phyloP scores from a whole-genome alignment of 2,888 invertebrate genomes.

The Lysandra coridon region DNA sequence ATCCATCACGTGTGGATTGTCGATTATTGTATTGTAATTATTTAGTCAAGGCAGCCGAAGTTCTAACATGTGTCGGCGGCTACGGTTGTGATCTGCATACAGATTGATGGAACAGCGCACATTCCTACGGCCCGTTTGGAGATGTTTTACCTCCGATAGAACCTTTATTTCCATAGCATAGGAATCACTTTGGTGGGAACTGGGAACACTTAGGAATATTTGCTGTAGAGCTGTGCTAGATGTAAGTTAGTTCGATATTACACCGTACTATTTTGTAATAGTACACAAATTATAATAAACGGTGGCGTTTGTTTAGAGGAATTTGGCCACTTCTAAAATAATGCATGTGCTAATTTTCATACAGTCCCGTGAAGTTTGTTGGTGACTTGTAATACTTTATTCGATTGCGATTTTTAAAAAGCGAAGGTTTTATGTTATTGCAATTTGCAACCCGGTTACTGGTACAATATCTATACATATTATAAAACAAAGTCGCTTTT shows the following conservation, averaged over 20 bases:
- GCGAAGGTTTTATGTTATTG: too few relatives aligned
- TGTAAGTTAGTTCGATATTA: background rate
- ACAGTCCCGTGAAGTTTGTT: background rate
- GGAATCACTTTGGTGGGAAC: background rate
- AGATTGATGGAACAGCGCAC: conserved; percentile 66
- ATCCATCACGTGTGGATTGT: conserved; percentile 20
- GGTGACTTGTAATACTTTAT: too few relatives aligned
- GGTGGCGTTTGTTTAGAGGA: background rate
- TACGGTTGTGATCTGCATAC: conserved; percentile 65
- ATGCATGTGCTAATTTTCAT: background rate
- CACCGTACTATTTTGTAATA: background rate
- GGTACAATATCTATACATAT: too few relatives aligned
- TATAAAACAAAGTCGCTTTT: too few relatives aligned
- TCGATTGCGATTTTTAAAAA: too few relatives aligned
- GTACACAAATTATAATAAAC: background rate
- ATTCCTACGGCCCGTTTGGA: conserved; percentile 49
- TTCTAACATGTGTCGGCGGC: conserved; percentile 53
- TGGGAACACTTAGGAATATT: background rate
- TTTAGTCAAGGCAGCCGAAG: conserved; percentile 22
- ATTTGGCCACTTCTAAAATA: background rate
- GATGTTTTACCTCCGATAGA: background rate
- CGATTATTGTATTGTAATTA: conserved; percentile 9
- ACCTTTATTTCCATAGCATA: background rate
- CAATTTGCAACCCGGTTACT: too few relatives aligned
- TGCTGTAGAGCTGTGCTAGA: conserved; percentile 34